Conservation (phyloP, 1,140 invertebrate species). For the Cylas formicarius region DNA sequence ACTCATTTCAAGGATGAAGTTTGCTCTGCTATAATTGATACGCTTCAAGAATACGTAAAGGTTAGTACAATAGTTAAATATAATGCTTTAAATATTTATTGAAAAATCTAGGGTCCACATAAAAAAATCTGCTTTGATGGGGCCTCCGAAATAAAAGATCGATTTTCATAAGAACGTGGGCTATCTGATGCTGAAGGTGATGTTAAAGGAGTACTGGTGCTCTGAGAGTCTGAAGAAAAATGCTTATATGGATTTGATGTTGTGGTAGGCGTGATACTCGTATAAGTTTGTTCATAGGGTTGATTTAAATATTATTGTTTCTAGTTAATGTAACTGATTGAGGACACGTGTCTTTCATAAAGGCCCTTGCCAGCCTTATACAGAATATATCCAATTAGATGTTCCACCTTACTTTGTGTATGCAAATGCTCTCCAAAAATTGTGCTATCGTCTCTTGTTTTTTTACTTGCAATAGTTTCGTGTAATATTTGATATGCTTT, state of each 20-base stretch:
- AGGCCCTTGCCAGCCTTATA: constrained; percentile 2
- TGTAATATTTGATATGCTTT: no score
- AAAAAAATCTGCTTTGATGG: neutral
- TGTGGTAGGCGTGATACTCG: constrained; percentile 5
- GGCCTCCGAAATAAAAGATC: constrained; percentile 6
- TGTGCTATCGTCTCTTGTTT: constrained; percentile 11
- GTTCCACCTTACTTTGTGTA: constrained; percentile 6
- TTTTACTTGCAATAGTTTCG: no score
- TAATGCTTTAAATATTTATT: constrained; percentile 5
- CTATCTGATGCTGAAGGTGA: constrained; percentile 31
- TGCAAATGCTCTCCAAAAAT: constrained; percentile 5
- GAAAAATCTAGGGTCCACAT: constrained; percentile 2
- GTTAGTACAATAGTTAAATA: no score
- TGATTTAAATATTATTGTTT: constrained; percentile 12
- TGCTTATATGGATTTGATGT: constrained; percentile 3
- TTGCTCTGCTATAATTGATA: constrained; percentile 7
- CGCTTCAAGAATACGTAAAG: no score
- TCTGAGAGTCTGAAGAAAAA: constrained; percentile 29
- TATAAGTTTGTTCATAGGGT: constrained; percentile 9
- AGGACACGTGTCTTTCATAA: constrained; percentile 3
- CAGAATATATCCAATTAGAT: constrained; percentile 10
- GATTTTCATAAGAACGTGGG: constrained; percentile 9
- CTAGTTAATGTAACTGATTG: constrained; percentile 8
- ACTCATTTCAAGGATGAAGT: constrained; percentile 14
- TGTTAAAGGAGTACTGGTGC: constrained; percentile 30